These are phyloP conservation scores for Cryptoblepharus egeriae DNA, from an alignment of 2,797 vertebrate genomes.

Conservation along the genomic window DNA sequence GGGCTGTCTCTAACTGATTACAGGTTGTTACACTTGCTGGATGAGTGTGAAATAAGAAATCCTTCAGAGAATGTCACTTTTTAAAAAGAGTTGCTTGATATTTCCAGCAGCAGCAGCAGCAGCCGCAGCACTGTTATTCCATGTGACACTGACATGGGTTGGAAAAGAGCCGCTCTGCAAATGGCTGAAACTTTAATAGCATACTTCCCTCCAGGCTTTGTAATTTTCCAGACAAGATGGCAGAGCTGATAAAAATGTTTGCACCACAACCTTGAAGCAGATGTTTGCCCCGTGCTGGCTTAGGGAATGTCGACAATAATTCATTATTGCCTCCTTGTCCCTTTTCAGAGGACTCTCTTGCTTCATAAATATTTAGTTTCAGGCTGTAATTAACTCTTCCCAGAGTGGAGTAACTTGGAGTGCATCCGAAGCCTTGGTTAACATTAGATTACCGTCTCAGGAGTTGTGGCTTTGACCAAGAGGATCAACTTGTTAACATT, in stretches of 20 bases:
- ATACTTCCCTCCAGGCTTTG: slow-evolving; percentile 65
- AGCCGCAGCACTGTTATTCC: neutral
- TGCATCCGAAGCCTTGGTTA: slow-evolving; percentile 15
- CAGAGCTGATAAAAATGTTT: slow-evolving; percentile 74
- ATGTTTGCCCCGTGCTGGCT: slow-evolving; percentile 81
- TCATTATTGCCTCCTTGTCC: slow-evolving; percentile 70
- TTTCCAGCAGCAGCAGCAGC: neutral
- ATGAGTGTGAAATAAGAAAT: slow-evolving; percentile 18
- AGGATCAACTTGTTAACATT: slow-evolving; percentile 68
- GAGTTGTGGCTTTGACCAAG: slow-evolving; percentile 75
- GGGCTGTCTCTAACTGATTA: neutral
- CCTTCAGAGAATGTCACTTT: neutral
- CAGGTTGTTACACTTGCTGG: neutral
- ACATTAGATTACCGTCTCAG: slow-evolving; percentile 63
- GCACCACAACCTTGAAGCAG: slow-evolving; percentile 77
- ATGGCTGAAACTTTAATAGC: slow-evolving; percentile 40
- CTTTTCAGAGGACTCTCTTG: slow-evolving; percentile 64
- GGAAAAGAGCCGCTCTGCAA: neutral
- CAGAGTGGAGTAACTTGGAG: neutral
- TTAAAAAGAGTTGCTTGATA: neutral
- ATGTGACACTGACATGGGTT: neutral
- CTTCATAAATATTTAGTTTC: slow-evolving; percentile 76
- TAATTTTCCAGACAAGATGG: slow-evolving; percentile 76
- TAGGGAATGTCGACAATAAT: slow-evolving; percentile 77
- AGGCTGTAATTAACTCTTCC: slow-evolving; percentile 78